Evolutionary conservation across 2,888 invertebrate genomes (phyloP).

Genomic region (Xestia c-nigrum): DNA sequence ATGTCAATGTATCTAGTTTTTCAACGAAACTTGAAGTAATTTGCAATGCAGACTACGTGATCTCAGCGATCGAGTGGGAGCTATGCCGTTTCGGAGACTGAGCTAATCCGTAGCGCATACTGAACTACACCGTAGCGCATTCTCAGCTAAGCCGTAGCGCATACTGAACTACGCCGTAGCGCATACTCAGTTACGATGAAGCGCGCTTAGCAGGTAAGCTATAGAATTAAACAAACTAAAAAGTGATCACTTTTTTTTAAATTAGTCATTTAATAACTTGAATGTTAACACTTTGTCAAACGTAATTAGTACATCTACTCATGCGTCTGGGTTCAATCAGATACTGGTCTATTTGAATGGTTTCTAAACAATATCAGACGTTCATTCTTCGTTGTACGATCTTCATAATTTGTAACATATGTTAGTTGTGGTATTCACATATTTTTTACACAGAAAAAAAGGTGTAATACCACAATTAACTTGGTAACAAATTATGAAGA

Average conservation of each 20-base stretch:
- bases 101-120: neutral
- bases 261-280: neutral
- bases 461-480: no score
- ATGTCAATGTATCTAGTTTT: neutral
- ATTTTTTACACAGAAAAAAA: no score
- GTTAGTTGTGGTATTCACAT: no score
- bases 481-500: no score
- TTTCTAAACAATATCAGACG: constrained; percentile 2
- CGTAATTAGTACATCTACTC: constrained; percentile 28
- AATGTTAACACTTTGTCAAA: constrained; percentile 10
- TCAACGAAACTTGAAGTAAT: neutral
- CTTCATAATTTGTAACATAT: no score
- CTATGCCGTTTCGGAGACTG: no score
- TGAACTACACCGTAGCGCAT: neutral
- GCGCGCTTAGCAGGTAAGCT: no score
- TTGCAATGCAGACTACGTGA: neutral
- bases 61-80: no score
- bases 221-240: neutral
- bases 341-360: constrained; percentile 19
- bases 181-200: neutral
- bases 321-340: constrained; percentile 15
- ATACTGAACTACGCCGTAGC: neutral
- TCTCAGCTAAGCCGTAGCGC: neutral
- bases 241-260: neutral
- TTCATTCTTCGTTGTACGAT: neutral